Conservation (phyloP, 2,888 invertebrate genomes). For the Microplitis manilae region DNA sequence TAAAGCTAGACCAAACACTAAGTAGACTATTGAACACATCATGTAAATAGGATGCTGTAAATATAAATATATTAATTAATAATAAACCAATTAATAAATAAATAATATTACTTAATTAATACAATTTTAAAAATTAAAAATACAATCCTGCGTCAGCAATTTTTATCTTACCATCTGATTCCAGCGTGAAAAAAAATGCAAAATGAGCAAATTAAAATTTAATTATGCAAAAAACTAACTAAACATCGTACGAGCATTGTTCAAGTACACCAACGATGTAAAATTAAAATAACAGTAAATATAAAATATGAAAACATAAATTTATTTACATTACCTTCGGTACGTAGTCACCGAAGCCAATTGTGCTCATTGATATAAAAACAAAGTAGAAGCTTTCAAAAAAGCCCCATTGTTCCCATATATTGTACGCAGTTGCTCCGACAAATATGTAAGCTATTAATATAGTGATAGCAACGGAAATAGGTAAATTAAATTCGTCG, state of each 20-base stretch:
- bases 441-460: constrained; percentile 88
- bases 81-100: not conserved
- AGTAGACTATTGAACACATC: constrained; percentile 92
- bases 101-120: constrained; percentile 20
- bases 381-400: constrained; percentile 97
- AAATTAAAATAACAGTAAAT: constrained; percentile 2
- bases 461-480: constrained; percentile 89
- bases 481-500: constrained; percentile 95
- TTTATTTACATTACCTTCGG: constrained; percentile 76
- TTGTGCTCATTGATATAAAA: constrained; percentile 96
- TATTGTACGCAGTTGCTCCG: constrained; percentile 85
- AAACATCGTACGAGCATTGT: not conserved
- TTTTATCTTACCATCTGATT: constrained; percentile 66
- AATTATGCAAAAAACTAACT: constrained; percentile 9
- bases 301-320: not conserved
- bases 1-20: constrained; percentile 94
- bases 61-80: constrained; percentile 52
- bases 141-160: constrained; percentile 12
- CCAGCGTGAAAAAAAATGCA: constrained; percentile 62
- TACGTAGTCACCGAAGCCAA: constrained; percentile 95
- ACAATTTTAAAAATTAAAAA: not conserved
- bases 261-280: constrained; percentile 5
- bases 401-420: constrained; percentile 90
- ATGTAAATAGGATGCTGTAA: constrained; percentile 86
- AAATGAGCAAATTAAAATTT: constrained; percentile 53